Evolutionary conservation across 1,140 invertebrate genomes (phyloP).

Genomic region (Saccostrea echinata): DNA sequence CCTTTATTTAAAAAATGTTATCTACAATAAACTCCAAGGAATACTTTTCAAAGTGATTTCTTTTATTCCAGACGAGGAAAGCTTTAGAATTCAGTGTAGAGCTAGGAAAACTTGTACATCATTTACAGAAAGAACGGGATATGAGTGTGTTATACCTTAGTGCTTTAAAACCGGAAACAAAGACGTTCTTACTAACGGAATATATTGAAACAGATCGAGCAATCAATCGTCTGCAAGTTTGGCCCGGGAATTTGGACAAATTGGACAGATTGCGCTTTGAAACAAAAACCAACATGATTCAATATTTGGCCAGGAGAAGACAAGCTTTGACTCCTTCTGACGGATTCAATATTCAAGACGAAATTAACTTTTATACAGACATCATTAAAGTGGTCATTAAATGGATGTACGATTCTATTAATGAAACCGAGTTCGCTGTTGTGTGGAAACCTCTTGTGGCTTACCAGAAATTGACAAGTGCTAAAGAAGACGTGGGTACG

Average conservation of each 20-base stretch:
- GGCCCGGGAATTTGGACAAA: conserved; percentile 62
- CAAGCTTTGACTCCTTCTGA: conserved; percentile 42
- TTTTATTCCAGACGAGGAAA: conserved; percentile 47
- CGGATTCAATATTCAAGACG: conserved; percentile 51
- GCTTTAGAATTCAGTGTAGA: conserved; percentile 60
- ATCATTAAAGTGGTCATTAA: conserved; percentile 61
- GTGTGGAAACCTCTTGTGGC: conserved; percentile 73
- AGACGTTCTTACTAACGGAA: conserved; percentile 66
- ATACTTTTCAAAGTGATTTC: background rate
- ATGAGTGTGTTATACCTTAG: conserved; percentile 71
- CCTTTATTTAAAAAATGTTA: no score
- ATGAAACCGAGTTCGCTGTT: conserved; percentile 63
- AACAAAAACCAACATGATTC: conserved; percentile 49
- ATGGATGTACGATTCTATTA: conserved; percentile 70
- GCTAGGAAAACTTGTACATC: conserved; percentile 70
- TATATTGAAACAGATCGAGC: conserved; percentile 65
- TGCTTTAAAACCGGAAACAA: conserved; percentile 64
- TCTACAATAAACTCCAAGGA: no score
- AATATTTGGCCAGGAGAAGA: conserved; percentile 46
- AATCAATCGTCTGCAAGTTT: conserved; percentile 59
- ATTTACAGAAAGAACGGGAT: conserved; percentile 72
- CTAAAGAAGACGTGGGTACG: conserved; percentile 69
- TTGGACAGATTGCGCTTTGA: conserved; percentile 45
- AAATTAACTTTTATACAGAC: conserved; percentile 54
- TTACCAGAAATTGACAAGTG: conserved; percentile 70